Evolutionary conservation across 2,797 vertebrate genomes (phyloP), one percentile per base, ranked within the genome.

Genomic region (Acanthornis magna): DNA sequence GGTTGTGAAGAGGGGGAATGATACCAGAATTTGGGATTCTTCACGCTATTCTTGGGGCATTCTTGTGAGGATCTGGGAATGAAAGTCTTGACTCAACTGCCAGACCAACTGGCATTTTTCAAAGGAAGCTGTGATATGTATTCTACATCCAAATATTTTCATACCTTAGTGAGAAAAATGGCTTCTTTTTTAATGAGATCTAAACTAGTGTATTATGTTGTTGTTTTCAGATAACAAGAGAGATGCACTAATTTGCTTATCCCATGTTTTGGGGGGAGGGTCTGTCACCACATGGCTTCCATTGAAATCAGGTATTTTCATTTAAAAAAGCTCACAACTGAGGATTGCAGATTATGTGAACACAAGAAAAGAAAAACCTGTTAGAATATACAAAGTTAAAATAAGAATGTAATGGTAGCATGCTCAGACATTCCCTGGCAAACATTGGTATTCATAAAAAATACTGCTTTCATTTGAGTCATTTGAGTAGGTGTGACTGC

Each of bases 401-500:
- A 95, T 91, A 93, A 94, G 62, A 91, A 66, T 7, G 54, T 94
- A 92, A 78, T 83, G 87, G 34, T 88, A 92, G 82, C 38, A 29
- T 78, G 55, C 79, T 95, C 62, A 94, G 83, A 92, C 67, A 11
- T 94, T 96, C 88, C 58, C 54, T 91, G 66, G 76, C 70, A 96
- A 94, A 81, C 82, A 75, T 13, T 60, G 73, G 62, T 88, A 91
- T 92, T 97, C 87, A 88, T 86, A 78, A 96, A 96, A 96, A 85
- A 78, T 92, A 89, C 23, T 85, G 79, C 87, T 97, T 95, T 96
- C 75, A 72, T 89, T 91, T 96, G 85, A 94, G 87, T 95, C 93
- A 93, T 78, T 93, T 92, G 91, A 80, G 91, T 95, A 85, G 95
- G 91, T 92, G 96, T 96, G 92, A 95, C 85, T 96, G 87, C 95